Base-by-base conservation (phyloP, 1,140 invertebrate genomes). In the Archegozetes longisetosus region DNA sequence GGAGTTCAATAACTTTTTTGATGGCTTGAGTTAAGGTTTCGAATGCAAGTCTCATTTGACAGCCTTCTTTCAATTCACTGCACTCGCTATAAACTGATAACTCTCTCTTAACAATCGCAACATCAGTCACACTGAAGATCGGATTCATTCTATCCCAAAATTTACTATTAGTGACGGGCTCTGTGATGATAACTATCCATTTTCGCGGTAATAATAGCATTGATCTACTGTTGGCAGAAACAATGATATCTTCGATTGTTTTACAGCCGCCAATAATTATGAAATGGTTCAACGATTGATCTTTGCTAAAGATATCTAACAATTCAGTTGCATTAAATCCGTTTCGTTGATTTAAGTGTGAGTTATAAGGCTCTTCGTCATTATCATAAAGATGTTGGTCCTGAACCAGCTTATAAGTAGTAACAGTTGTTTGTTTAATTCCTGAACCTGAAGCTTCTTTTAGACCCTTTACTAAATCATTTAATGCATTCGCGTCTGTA, bases 31-130 rank as follows among this genome's bases (percentile, higher is more conserved):
- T 22, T 1, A 60, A 49, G 14, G 46, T 49, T 46, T 53, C 53
- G 3, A 60, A n/a, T n/a, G 52, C 51, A 17, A 60, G 28, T 27
- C 32, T 40, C 1, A 60, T 13, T 60, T 60, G 58, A 60, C 58
- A 60, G 25, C 58, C 58, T 54, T 60, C 58, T 2, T 12, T 25
- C 25, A 53, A 20, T 24, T 40, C 27, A 47, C 23, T 32, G 24
- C 58, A 60, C 12, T 46, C 26, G n/a, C 52, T 29, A 59, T 59
- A 59, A 22, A 14, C 20, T 3, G 32, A 47, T 1, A 23, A 13
- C 22, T 60, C 58, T 46, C 58, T 22, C n/a, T 13, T 25, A 3
- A 60, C 27, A 46, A 60, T 29, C 1, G 28, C 24, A 1, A 27
- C 26, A 2, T 60, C 53, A 40, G 51, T 48, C 4, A 24, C 23